A percentile compares a stretch with the other conserved stretches of the same genome.
These are phyloP conservation scores for Iguana delicatissima DNA, from an alignment of 2,797 vertebrate species.

Conservation along the genomic window DNA sequence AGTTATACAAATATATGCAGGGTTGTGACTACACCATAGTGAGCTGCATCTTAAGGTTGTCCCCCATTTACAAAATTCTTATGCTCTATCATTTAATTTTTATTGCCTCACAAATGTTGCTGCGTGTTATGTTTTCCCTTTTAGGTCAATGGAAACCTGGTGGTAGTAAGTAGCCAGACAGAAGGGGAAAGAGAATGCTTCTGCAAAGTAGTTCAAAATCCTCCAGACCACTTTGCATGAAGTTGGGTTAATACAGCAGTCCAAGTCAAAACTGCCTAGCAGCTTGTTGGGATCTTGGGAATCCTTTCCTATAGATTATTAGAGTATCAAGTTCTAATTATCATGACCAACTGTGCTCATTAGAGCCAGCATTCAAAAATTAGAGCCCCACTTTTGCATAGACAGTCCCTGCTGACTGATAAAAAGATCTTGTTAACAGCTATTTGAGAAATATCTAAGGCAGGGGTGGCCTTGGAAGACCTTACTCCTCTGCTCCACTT, in stretches of 20 bases:
- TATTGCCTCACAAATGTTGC: rapidly evolving
- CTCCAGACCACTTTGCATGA: conserved; percentile 5
- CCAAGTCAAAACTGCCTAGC: conserved; percentile 11
- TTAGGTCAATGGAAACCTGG: conserved; percentile 11
- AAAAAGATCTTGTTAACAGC: background rate
- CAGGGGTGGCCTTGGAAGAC: too few relatives aligned
- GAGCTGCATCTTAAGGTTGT: background rate
- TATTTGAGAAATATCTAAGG: background rate
- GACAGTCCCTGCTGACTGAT: background rate
- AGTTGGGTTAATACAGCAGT: background rate
- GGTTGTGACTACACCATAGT: background rate
- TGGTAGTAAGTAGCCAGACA: background rate
- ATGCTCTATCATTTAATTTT: background rate
- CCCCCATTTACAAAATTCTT: background rate
- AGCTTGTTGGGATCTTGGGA: background rate
- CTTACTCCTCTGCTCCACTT: too few relatives aligned
- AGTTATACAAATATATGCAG: background rate
- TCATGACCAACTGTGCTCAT: conserved; percentile 28
- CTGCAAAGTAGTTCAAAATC: background rate
- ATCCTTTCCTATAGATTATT: conserved; percentile 24
- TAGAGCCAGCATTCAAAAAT: conserved; percentile 19
- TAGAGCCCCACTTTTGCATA: conserved; percentile 6
- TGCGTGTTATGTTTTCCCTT: background rate
- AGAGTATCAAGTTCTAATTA: conserved; percentile 21
- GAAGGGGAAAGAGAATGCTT: background rate